phyloP scores from a whole-genome alignment of 2,797 vertebrate genomes.

The Acridotheres tristis region DNA sequence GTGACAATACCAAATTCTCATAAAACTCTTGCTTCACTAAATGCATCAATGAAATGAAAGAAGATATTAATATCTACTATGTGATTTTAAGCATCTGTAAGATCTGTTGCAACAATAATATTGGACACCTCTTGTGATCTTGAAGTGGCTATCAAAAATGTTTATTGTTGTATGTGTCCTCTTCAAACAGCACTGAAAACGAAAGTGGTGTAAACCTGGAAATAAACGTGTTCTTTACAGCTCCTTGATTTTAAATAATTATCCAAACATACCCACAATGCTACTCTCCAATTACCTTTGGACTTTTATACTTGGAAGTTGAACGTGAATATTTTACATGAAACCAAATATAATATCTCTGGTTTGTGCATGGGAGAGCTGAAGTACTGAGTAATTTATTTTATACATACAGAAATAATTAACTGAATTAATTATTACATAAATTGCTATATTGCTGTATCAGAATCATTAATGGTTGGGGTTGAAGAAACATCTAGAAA shows the following conservation, averaged over 20 bases:
- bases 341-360: not conserved
- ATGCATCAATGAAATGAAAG: not conserved
- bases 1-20: not conserved
- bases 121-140: not conserved
- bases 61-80: not conserved
- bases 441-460: not conserved
- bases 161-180: not conserved
- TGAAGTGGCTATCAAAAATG: not conserved
- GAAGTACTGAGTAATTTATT: not conserved
- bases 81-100: not conserved
- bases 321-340: accelerated
- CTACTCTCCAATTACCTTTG: not conserved
- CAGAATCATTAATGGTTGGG: not conserved
- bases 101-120: not conserved
- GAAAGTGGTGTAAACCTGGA: not conserved
- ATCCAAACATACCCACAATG: not conserved
- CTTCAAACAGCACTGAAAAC: not conserved
- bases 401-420: not conserved
- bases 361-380: not conserved
- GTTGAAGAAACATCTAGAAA: not conserved
- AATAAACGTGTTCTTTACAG: not conserved
- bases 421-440: not conserved
- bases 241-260: not conserved
- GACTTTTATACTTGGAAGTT: not conserved
- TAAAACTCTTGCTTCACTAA: not conserved